These are phyloP conservation scores for Radopholus similis DNA, from an alignment of 1,140 invertebrate genomes.

Conservation along the genomic window DNA sequence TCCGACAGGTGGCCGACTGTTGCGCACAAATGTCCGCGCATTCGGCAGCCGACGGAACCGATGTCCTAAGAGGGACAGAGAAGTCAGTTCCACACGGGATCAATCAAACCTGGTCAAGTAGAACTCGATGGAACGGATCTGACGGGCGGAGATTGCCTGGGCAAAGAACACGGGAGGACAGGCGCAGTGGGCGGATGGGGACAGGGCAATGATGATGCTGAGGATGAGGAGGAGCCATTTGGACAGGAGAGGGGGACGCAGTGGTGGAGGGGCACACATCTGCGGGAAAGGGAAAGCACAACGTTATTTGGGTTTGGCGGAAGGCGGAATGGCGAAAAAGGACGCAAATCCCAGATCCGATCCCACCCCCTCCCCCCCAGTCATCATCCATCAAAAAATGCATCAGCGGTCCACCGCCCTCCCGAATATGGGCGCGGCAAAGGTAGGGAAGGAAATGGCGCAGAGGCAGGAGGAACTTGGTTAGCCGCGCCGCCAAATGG, in stretches of 20 bases:
- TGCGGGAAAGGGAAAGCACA: too few species aligned
- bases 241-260: too few species aligned
- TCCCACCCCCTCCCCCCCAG: too few species aligned
- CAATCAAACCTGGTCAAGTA: conserved; percentile 3
- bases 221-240: too few species aligned
- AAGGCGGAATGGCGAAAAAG: background rate
- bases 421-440: background rate
- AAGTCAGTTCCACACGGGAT: too few species aligned
- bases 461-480: too few species aligned
- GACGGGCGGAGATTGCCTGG: conserved; percentile 19
- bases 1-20: background rate
- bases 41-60: background rate
- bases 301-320: background rate
- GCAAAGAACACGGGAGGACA: conserved; percentile 12
- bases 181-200: background rate
- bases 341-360: too few species aligned
- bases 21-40: conserved; percentile 2
- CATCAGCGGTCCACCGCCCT: background rate
- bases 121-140: conserved; percentile 7
- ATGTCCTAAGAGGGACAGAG: too few species aligned
- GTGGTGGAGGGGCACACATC: too few species aligned
- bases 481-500: too few species aligned
- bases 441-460: background rate
- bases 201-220: too few species aligned
- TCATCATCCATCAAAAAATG: too few species aligned